Evolutionary conservation across 2,888 invertebrate species (phyloP).

Genomic region (Drosophila yooni): DNA sequence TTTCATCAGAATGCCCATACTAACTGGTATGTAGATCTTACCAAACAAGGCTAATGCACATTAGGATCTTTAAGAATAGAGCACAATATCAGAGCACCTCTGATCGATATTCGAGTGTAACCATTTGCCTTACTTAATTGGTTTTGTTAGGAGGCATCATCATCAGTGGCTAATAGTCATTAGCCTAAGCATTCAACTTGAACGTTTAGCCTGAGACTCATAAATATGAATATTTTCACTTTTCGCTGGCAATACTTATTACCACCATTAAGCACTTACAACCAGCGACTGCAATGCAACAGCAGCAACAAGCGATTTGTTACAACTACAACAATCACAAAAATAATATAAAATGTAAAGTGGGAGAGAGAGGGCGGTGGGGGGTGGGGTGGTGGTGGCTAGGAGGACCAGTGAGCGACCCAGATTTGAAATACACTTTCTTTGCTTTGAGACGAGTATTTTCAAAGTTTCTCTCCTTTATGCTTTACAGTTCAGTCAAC

Average conservation of each 20-base stretch:
- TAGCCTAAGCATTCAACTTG: background rate
- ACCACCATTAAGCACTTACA: constrained; percentile 37
- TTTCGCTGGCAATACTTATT: constrained; percentile 58
- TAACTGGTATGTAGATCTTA: background rate
- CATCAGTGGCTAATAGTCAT: background rate
- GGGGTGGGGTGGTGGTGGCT: constrained; percentile 8
- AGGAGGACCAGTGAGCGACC: constrained; percentile 43
- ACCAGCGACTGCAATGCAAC: constrained; percentile 10
- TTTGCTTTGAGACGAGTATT: constrained; percentile 50
- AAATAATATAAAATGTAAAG: constrained; percentile 5
- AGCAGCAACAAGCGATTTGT: constrained; percentile 56
- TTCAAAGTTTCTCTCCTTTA: constrained; percentile 47
- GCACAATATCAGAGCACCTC: background rate
- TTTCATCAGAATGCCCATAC: background rate
- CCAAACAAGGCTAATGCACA: background rate
- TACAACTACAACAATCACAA: constrained; percentile 38
- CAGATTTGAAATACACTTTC: constrained; percentile 75
- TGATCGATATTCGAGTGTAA: background rate
- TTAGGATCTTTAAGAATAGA: too few relatives aligned
- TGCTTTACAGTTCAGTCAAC: constrained; percentile 67
- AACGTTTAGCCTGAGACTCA: constrained; percentile 26
- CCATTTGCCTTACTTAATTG: too few relatives aligned
- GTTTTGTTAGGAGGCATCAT: background rate
- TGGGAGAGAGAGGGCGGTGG: background rate
- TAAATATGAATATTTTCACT: constrained; percentile 67